Evolutionary conservation across 2,888 invertebrate species (phyloP).

Genomic region (Malachius bipustulatus): DNA sequence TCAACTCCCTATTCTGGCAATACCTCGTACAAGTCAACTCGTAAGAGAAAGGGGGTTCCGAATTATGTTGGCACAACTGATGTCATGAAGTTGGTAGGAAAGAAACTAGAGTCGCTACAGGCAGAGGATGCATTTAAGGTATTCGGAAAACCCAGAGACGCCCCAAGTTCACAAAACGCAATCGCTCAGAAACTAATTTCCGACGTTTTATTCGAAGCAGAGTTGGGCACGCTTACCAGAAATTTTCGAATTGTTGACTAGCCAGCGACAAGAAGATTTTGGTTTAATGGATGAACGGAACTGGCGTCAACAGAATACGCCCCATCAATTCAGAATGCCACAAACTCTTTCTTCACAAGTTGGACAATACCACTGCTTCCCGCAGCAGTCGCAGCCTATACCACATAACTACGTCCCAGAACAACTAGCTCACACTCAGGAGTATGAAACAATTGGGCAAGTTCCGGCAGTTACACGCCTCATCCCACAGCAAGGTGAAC

Average conservation of each 20-base stretch:
- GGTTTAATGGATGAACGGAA: conserved; percentile 14
- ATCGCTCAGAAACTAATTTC: conserved; percentile 13
- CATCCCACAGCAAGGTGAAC: conserved; percentile 18
- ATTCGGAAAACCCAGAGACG: conserved; percentile 17
- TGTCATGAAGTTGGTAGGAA: conserved; percentile 16
- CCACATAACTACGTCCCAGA: conserved; percentile 16
- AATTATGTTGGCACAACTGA: conserved; percentile 20
- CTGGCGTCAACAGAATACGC: conserved; percentile 14
- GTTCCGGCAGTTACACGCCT: conserved; percentile 17
- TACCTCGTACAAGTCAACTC: conserved; percentile 10
- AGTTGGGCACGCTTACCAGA: conserved; percentile 17
- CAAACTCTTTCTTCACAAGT: conserved; percentile 11
- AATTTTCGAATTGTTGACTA: conserved; percentile 19
- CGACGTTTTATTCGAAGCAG: conserved; percentile 17
- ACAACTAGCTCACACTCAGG: conserved; percentile 16
- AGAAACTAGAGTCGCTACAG: conserved; percentile 16
- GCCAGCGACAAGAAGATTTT: conserved; percentile 18
- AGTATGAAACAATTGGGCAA: conserved; percentile 18
- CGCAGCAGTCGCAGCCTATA: conserved; percentile 14
- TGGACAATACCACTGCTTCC: conserved; percentile 14
- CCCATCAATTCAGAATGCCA: conserved; percentile 10
- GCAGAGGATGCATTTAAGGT: conserved; percentile 17
- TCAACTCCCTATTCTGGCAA: conserved; percentile 13
- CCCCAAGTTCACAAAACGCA: conserved; percentile 15
- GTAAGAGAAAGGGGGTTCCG: conserved; percentile 13